phyloP scores from a whole-genome alignment of 1,140 invertebrate species.

The Caenorhabditis inopinata region DNA sequence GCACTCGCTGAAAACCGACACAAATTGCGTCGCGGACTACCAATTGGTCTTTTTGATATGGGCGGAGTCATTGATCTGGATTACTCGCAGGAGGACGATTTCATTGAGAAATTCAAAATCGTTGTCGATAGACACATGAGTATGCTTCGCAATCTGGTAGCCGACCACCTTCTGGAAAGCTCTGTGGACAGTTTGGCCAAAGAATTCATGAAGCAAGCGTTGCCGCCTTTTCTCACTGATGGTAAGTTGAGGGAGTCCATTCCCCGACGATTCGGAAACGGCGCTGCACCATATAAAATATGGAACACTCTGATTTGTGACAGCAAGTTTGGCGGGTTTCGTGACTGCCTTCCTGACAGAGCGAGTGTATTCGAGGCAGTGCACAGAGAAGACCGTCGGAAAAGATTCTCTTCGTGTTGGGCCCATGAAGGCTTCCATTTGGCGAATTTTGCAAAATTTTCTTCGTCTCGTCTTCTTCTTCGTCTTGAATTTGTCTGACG shows the following conservation, averaged over 20 bases:
- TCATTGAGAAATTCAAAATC: conserved; percentile 35
- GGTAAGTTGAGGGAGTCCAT: conserved; percentile 14
- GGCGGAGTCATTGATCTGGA: conserved; percentile 47
- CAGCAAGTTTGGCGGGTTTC: too few species aligned
- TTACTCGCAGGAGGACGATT: conserved; percentile 41
- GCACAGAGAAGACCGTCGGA: too few species aligned
- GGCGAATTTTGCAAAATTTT: too few species aligned
- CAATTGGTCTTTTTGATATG: conserved; percentile 49
- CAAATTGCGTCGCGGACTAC: conserved; percentile 37
- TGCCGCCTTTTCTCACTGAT: conserved; percentile 45
- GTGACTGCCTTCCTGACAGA: too few species aligned
- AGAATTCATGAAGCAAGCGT: conserved; percentile 52
- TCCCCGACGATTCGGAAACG: too few species aligned
- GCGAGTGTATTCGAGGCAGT: too few species aligned
- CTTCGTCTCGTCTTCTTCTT: too few species aligned
- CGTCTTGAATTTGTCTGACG: too few species aligned
- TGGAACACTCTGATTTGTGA: too few species aligned
- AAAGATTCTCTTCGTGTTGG: too few species aligned
- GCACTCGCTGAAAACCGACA: conserved; percentile 67
- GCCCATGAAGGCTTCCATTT: too few species aligned
- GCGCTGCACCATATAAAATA: too few species aligned
- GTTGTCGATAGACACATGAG: conserved; percentile 43
- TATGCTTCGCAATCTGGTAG: conserved; percentile 28
- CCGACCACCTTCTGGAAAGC: conserved; percentile 30
- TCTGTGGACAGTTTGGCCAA: conserved; percentile 49